Base-by-base conservation (phyloP, 92 coral and sea anemone genomes). In the Palythoa heliodiscus region DNA sequence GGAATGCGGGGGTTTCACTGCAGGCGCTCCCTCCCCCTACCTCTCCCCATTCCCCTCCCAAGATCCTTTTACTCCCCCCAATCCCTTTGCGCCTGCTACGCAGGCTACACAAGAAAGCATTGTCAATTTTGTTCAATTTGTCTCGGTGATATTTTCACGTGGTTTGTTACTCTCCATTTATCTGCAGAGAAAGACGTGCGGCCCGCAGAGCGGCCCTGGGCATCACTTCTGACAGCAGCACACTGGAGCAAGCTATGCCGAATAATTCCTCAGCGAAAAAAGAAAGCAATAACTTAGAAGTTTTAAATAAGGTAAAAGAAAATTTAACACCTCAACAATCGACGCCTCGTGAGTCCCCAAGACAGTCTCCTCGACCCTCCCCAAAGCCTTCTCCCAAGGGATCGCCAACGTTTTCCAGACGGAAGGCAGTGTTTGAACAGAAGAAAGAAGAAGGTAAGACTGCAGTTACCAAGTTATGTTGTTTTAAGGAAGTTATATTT, bases 131-230 rank as follows among this genome's bases (percentile, higher is more conserved):
- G 5, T 43, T 43, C 50, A 43, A 29, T 29, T 8, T 43, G 9
- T 43, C 50, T 43, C 50, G 9, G 35, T 29, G 35, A 29, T 29
- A 29, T 29, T 43, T 5, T 3, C 16, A 55, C 61, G 61, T 55
- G 61, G 19, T 55, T 55, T 55, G 11, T 3, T 12, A 55, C 3
- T 9, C 61, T 55, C 2, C 61, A 16, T 55, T 55, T 55, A 7
- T 55, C 12, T 63, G 6, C 81, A 93, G 97, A 71, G 95, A 93
- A 79, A 89, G 97, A 69, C 93, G 98, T 40, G 98, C 95, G 12
- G 98, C 98, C 48, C 93, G 98, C 71, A 93, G 98, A 17, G 98
- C 93, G 16, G 95, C 93, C 23, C 86, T 92, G 52, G 95, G 91
- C 13, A 72, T 92, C 35, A 24, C 89, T 7, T 84, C 90, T 58